Percentiles rank a stretch among this genome's conserved stretches.
Conservation (phyloP, 2,113 vertebrate genomes). For the Dipodomys ordii region DNA sequence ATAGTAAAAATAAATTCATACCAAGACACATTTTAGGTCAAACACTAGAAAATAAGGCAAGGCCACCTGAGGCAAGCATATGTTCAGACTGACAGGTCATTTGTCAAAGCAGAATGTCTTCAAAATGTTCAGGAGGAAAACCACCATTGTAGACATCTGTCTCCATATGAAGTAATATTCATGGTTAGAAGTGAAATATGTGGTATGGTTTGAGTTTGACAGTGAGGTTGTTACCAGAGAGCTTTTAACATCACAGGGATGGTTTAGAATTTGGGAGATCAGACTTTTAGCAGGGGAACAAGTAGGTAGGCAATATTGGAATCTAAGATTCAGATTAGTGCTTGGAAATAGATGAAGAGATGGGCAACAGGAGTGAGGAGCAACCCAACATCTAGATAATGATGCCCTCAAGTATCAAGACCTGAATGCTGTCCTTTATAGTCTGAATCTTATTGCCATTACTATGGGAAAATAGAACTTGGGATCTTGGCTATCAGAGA, state of each 20-base stretch:
- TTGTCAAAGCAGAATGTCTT: background rate
- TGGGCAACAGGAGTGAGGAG: background rate
- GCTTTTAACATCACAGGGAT: background rate
- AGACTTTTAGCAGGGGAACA: background rate
- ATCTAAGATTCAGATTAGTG: background rate
- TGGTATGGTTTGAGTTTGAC: background rate
- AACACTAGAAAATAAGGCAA: constrained; percentile 4
- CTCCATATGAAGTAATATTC: background rate
- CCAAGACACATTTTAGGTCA: background rate
- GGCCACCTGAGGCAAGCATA: background rate
- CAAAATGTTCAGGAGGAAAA: background rate
- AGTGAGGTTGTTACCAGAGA: background rate
- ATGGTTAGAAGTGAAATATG: background rate
- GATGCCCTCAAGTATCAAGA: background rate
- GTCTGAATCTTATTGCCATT: background rate
- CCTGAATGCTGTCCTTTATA: background rate
- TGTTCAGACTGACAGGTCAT: background rate
- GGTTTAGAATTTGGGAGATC: background rate
- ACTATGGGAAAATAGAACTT: background rate
- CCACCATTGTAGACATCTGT: background rate
- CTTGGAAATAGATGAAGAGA: background rate
- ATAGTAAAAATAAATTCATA: background rate
- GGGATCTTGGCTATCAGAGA: background rate
- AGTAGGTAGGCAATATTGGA: background rate
- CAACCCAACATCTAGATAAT: background rate